A percentile compares a stretch with the other conserved stretches of the same genome.
Evolutionary conservation across 2,888 invertebrate genomes (phyloP).

Genomic region (Orthosia cruda): DNA sequence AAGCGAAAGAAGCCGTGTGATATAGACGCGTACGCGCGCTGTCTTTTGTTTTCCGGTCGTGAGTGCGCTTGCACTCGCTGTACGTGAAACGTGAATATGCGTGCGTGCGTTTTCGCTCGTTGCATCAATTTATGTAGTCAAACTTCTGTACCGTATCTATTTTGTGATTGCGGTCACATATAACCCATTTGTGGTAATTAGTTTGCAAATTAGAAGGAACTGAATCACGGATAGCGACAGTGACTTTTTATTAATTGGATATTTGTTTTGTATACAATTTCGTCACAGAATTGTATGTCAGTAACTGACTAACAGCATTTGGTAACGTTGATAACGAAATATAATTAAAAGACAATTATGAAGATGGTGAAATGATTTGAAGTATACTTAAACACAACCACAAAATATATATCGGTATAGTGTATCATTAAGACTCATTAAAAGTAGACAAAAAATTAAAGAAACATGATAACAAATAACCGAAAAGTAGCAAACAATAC

Average conservation of each 20-base stretch:
- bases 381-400: neutral
- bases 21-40: neutral
- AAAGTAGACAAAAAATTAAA: neutral
- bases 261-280: slow-evolving; percentile 10
- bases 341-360: neutral
- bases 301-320: neutral
- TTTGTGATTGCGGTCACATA: slow-evolving; percentile 21
- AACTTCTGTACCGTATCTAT: slow-evolving; percentile 23
- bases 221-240: slow-evolving; percentile 8
- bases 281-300: neutral
- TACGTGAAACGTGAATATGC: neutral
- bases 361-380: neutral
- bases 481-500: slow-evolving; percentile 3
- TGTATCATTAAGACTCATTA: slow-evolving; percentile 6
- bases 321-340: neutral
- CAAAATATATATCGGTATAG: neutral
- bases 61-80: neutral
- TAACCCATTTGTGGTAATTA: slow-evolving; percentile 53
- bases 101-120: slow-evolving; percentile 11
- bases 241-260: slow-evolving; percentile 12
- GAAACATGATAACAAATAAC: slow-evolving; percentile 1
- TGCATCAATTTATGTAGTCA: neutral
- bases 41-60: neutral
- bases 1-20: neutral
- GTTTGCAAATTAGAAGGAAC: slow-evolving; percentile 56